These are phyloP conservation scores for Aphelinus atriplicis DNA, from an alignment of 1,140 invertebrate genomes.

Conservation along the genomic window DNA sequence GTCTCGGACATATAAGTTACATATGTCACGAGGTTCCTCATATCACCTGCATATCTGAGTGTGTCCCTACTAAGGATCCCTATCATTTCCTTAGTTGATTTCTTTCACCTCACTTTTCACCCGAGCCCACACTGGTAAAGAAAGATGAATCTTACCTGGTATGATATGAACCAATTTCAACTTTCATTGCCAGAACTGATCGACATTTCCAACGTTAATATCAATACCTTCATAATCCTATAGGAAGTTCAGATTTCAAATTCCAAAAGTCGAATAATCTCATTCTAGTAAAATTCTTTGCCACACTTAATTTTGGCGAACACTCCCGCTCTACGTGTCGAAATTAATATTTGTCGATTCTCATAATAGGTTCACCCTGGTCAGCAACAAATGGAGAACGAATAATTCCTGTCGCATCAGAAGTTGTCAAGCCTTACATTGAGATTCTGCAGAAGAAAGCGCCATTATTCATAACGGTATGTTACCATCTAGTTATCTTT, in stretches of 20 bases:
- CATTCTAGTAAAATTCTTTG: no score
- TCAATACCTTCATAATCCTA: neutral
- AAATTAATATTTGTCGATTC: neutral
- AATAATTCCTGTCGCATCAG: constrained; percentile 47
- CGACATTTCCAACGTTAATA: constrained; percentile 15
- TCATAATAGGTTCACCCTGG: constrained; percentile 58
- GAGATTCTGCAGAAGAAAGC: constrained; percentile 69
- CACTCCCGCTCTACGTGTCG: neutral
- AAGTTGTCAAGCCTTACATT: constrained; percentile 62
- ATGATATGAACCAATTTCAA: constrained; percentile 15
- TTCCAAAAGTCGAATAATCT: no score
- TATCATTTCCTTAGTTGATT: no score
- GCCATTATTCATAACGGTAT: constrained; percentile 77
- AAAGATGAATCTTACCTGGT: constrained; percentile 19
- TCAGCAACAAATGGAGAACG: constrained; percentile 53
- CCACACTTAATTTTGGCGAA: no score
- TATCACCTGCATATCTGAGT: no score
- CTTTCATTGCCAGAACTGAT: constrained; percentile 33
- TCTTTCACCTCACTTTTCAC: neutral
- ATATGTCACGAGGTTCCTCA: no score
- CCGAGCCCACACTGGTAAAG: constrained; percentile 18
- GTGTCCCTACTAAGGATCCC: no score
- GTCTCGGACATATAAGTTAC: neutral
- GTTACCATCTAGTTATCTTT: no score
- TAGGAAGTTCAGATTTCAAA: no score